A percentile compares a stretch with the other conserved stretches of the same genome.
Evolutionary conservation across 2,888 invertebrate genomes (phyloP).

Genomic region (Meiosimyza decipiens): DNA sequence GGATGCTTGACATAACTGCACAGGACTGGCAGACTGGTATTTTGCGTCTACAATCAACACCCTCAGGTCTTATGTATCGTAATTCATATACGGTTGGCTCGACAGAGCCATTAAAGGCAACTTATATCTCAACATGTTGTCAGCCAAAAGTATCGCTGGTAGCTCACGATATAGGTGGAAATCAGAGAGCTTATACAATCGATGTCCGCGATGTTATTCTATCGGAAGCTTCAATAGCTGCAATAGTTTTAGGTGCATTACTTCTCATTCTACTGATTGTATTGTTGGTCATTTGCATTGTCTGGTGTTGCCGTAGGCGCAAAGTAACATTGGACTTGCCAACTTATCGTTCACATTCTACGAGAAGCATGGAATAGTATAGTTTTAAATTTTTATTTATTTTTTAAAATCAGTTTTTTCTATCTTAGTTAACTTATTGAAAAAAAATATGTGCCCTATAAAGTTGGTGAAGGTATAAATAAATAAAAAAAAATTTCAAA

Average conservation of each 20-base stretch:
- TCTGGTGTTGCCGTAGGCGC: conserved; percentile 73
- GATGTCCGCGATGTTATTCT: conserved; percentile 70
- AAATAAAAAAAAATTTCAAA: neutral
- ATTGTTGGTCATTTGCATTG: conserved; percentile 70
- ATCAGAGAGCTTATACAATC: conserved; percentile 72
- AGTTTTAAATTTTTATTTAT: no score
- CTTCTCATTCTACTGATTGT: conserved; percentile 73
- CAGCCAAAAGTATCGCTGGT: conserved; percentile 75
- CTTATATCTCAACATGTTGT: conserved; percentile 80
- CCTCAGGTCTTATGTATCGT: conserved; percentile 74
- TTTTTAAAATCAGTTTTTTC: no score
- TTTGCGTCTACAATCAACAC: conserved; percentile 71
- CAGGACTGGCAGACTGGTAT: conserved; percentile 76
- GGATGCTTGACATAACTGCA: conserved; percentile 77
- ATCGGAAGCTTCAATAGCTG: conserved; percentile 72
- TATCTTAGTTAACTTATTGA: no score
- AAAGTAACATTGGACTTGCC: conserved; percentile 73
- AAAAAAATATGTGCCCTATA: no score
- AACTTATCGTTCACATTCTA: conserved; percentile 67
- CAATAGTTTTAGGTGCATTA: conserved; percentile 76
- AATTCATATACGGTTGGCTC: conserved; percentile 77
- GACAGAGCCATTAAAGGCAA: conserved; percentile 73
- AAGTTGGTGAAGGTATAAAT: neutral
- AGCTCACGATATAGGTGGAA: conserved; percentile 77
- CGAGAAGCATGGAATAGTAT: conserved; percentile 58